Evolutionary conservation across 2,797 vertebrate species (phyloP), one percentile per base, ranked within the genome.

Genomic region (Sebastes umbrosus): DNA sequence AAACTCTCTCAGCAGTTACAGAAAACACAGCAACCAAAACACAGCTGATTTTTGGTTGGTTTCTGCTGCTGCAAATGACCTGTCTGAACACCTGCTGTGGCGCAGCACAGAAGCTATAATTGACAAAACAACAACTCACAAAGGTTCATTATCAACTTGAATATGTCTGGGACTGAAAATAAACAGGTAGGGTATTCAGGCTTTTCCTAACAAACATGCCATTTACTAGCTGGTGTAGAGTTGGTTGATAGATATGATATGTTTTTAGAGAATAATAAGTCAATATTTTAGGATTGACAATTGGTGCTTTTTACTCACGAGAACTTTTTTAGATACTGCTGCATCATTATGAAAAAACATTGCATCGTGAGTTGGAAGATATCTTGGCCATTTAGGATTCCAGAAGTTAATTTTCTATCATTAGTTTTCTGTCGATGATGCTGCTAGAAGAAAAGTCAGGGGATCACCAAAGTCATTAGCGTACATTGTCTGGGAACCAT

Each of bases 51-150:
- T 25, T 64, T n/a, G 9, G 18, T 43, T 36, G 3, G 52, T 55
- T 87, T 83, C 39, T 59, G 64, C 58, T 71, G 73, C 86, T 55
- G 76, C 73, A 83, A 84, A 83, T 85, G 71, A 87, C 79, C 84
- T 57, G 69, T 81, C 62, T 79, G 85, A 76, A 80, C 25, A 39
- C 89, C 82, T 57, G 78, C 87, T 85, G 77, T 5, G 73, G 16
- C 29, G 63, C 64, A 43, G 73, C 75, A 63, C 59, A 60, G 20
- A 81, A 31, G 22, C 73, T 72, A n/a, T 85, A 83, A 90, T 72
- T 82, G 79, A 83, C 59, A 70, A 78, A 87, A 80, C 57, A 68
- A 58, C 63, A 68, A 83, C 4, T 82, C 65, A 57, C 69, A 68
- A 16, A 73, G 60, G 50, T 31, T 43, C 77, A 73, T 69, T 54